Evolutionary conservation across 2,888 invertebrate species (phyloP), one percentile per base, ranked within the genome.

Genomic region (Bombylius discolor): DNA sequence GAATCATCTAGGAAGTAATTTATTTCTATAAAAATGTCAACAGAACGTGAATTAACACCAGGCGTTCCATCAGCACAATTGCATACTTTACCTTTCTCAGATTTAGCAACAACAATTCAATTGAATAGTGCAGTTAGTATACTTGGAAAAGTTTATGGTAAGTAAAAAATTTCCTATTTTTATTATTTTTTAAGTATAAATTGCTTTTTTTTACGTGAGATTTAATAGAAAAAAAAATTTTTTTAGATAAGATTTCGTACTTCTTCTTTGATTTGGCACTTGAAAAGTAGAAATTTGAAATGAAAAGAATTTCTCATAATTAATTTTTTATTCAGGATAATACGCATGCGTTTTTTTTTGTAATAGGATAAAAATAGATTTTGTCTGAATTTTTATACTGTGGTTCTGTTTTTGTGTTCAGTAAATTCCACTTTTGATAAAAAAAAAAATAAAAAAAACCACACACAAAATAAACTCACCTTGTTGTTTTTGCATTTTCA

Each of bases 401-500:
- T 8, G 9, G 6, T 36, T 36, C 36, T 8, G 9, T 36, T 36
- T 5, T 32, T 48, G 14, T 48, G 5, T 23, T 32, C 4, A 31
- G 9, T 48, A 5, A 5, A 48, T 48, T 23, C 4, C 44, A 52
- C 31, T 23, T 36, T 36, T 36, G 5, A 7, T 36, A 3, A 7
- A 36, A 36, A 49, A 9, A 48, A 14, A 31, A 5, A 50, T n/a
- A 42, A n/a, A n/a, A n/a, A n/a, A n/a, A n/a, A n/a, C n/a, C n/a
- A n/a, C n/a, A 49, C 12, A 32, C 36, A 23, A 13, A 8, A 31
- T 34, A n/a, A 42, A 33, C 23, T 23, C 23, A 79, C 79, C 79
- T 77, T 59, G 78, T 77, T 51, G 77, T 79, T 59, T 75, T 76
- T 56, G 84, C 83, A 73, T 84, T 83, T 64, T 82, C 78, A 64